Evolutionary conservation across 2,888 invertebrate genomes (phyloP).

Genomic region (Baccha elongata): DNA sequence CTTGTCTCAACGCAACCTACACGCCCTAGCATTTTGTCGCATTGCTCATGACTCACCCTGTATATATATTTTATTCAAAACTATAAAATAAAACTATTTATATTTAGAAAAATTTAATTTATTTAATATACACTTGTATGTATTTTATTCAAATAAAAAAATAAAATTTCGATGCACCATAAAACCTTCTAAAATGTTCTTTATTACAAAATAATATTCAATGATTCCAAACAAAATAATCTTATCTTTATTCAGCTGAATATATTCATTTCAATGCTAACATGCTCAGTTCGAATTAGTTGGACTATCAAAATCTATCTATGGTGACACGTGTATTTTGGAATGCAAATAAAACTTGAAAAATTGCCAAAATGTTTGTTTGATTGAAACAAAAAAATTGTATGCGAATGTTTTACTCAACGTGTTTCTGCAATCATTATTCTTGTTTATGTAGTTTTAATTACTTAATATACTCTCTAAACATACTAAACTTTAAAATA

Average conservation of each 20-base stretch:
- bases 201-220: too few species aligned
- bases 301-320: constrained; percentile 9
- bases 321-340: constrained; percentile 5
- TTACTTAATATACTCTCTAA: neutral
- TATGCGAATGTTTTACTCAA: neutral
- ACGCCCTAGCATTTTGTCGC: too few species aligned
- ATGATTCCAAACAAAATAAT: neutral
- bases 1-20: too few species aligned
- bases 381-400: neutral
- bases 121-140: too few species aligned
- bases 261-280: neutral
- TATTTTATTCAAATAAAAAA: too few species aligned
- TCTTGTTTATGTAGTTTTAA: neutral
- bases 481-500: neutral
- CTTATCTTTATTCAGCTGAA: constrained; percentile 13
- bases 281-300: neutral
- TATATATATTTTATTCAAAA: too few species aligned
- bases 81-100: too few species aligned
- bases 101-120: too few species aligned
- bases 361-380: constrained; percentile 13
- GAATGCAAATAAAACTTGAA: constrained; percentile 15
- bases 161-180: too few species aligned
- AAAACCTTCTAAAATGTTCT: too few species aligned
- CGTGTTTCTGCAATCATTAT: too few species aligned
- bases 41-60: too few species aligned